Base-by-base conservation (phyloP, 2,888 invertebrate species). In the Allygus modestus region DNA sequence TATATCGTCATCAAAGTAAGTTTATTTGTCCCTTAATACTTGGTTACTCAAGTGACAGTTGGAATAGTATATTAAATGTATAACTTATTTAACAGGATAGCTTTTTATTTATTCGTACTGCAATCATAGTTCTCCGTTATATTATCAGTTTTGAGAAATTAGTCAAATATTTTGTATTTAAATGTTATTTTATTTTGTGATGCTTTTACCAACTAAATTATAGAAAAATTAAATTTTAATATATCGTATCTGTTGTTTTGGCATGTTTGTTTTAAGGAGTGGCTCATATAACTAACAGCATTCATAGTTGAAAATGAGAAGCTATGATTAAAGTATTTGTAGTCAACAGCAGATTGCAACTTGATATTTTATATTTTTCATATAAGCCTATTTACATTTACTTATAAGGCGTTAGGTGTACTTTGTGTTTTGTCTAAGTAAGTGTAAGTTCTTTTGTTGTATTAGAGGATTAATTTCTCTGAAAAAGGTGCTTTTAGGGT, bases 401-500 rank as follows among this genome's bases (percentile, higher is more conserved):
- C 1, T 15, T 65, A 15, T 28, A n/a, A 28, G 12, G 28, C 15
- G 23, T 23, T 58, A 23, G 31, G 4, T 28, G 15, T 65, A 28
- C 28, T 31, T 65, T 31, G 28, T 65, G 65, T 65, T 65, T 65
- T 65, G 28, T 65, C 65, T 65, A n/a, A n/a, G 28, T 65, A 28
- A 65, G 28, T 65, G 5, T 28, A 9, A 65, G 31, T 31, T 54
- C 20, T 46, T 58, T 65, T 65, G 31, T 65, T 65, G 65, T 65
- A 65, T 31, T 65, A 65, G 65, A 31, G 31, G 28, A 65, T 23
- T 26, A 65, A 15, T 28, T 65, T 28, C 15, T 28, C 65, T 58
- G 4, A 58, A 28, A 54, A 28, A 65, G 65, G 65, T 65, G 65
- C 65, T 65, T 65, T 54, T 65, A 65, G 65, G 31, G 31, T 65